A percentile compares a stretch with the other conserved stretches of the same genome.
These are phyloP conservation scores for Agapornis canus DNA, from an alignment of 2,797 vertebrate genomes.

Conservation along the genomic window DNA sequence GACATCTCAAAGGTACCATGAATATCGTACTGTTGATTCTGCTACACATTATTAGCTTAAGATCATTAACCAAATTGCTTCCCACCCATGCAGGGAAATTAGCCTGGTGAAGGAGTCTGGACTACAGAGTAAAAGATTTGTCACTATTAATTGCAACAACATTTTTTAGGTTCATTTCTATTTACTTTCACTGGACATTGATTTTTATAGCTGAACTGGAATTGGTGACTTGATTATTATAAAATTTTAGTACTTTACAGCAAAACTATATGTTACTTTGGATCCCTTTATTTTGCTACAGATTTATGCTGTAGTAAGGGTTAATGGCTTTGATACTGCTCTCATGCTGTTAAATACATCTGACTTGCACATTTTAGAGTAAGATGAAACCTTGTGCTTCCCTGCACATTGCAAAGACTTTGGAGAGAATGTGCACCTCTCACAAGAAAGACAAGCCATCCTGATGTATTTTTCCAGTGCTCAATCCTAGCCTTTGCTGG, in stretches of 20 bases:
- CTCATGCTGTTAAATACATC: not conserved
- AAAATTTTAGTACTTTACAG: not conserved
- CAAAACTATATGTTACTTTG: not conserved
- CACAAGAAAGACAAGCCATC: not conserved
- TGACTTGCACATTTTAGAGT: not conserved
- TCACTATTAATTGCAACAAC: conserved; percentile 6
- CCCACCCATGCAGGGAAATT: not conserved
- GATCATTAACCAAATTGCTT: conserved; percentile 67
- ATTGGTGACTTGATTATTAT: not conserved
- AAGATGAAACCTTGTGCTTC: not conserved
- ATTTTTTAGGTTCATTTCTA: not conserved
- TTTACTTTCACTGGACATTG: conserved; percentile 29
- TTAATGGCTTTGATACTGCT: not conserved
- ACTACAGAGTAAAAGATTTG: not conserved
- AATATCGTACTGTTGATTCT: conserved; percentile 69
- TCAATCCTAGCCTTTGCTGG: not conserved
- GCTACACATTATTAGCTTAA: conserved; percentile 69
- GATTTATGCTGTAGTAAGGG: not conserved
- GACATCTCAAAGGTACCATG: conserved; percentile 77
- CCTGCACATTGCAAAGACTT: not conserved
- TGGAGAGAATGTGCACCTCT: not conserved
- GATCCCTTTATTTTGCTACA: not conserved
- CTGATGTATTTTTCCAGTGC: not conserved
- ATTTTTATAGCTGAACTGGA: not conserved
- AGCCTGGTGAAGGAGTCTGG: not conserved